phyloP scores from a whole-genome alignment of 2,888 invertebrate genomes.

The Tenthredo mesomela region DNA sequence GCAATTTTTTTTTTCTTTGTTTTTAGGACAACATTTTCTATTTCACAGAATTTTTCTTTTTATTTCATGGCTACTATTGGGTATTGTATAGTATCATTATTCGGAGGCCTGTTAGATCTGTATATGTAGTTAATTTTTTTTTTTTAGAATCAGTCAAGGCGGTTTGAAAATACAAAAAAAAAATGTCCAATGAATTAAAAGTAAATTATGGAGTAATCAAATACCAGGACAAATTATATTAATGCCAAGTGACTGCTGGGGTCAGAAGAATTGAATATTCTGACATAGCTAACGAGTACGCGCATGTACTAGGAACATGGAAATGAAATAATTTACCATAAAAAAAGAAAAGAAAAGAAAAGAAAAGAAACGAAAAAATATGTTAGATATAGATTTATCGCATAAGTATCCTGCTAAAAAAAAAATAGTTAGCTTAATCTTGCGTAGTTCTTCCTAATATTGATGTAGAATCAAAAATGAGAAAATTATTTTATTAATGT shows the following conservation, averaged over 20 bases:
- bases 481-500: conserved; percentile 18
- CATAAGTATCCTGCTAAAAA: conserved; percentile 8
- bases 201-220: background rate
- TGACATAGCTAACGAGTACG: conserved; percentile 31
- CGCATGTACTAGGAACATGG: conserved; percentile 28
- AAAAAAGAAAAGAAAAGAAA: background rate
- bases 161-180: background rate
- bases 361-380: background rate
- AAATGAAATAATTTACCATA: conserved; percentile 32
- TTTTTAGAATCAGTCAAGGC: conserved; percentile 46
- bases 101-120: background rate
- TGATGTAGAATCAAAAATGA: background rate
- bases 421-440: conserved; percentile 20
- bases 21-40: conserved; percentile 4
- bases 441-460: conserved; percentile 38
- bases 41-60: background rate
- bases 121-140: conserved; percentile 2
- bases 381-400: conserved; percentile 18
- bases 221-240: conserved; percentile 40
- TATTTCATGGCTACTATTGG: background rate
- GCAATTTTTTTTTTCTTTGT: background rate
- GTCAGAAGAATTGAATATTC: conserved; percentile 44
- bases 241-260: conserved; percentile 46
- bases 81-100: conserved; percentile 18
- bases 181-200: background rate